These are phyloP conservation scores for Hecatera dysodea DNA, from an alignment of 2,888 invertebrate genomes.

Conservation along the genomic window DNA sequence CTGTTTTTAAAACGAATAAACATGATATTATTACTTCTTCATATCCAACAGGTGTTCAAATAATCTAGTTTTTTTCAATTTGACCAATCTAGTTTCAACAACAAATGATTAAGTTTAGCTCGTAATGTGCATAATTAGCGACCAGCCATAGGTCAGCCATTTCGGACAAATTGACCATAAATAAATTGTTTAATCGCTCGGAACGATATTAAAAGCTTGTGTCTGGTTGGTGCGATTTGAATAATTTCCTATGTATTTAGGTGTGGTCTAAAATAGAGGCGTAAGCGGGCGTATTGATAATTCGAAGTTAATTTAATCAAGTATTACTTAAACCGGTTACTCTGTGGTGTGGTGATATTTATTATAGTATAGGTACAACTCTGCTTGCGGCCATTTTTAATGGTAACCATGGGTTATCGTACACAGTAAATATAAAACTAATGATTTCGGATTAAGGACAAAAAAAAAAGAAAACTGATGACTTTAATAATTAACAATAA, in stretches of 20 bases:
- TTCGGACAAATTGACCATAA: slow-evolving; percentile 60
- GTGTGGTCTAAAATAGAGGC: slow-evolving; percentile 55
- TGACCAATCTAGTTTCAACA: slow-evolving; percentile 5
- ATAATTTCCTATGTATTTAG: slow-evolving; percentile 68
- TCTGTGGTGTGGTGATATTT: too few species aligned
- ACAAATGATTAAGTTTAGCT: slow-evolving; percentile 21
- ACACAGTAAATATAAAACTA: too few species aligned
- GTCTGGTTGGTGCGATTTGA: slow-evolving; percentile 56
- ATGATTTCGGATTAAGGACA: too few species aligned
- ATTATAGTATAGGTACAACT: too few species aligned
- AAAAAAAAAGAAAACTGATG: too few species aligned
- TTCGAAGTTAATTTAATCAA: background rate
- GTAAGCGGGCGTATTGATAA: slow-evolving; percentile 18
- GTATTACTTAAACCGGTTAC: too few species aligned
- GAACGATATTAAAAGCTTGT: slow-evolving; percentile 54
- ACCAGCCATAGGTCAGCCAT: slow-evolving; percentile 43
- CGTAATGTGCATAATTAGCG: slow-evolving; percentile 34
- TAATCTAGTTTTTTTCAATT: slow-evolving; percentile 12
- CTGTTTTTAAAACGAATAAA: background rate
- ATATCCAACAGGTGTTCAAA: slow-evolving; percentile 28
- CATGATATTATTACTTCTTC: slow-evolving; percentile 13
- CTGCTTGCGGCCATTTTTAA: too few species aligned
- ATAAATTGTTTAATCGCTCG: slow-evolving; percentile 56
- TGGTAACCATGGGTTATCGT: too few species aligned
- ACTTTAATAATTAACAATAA: too few species aligned